A percentile compares a stretch with the other conserved stretches of the same genome.
Evolutionary conservation across 2,888 invertebrate genomes (phyloP).

Genomic region (Mimachlamys varia): DNA sequence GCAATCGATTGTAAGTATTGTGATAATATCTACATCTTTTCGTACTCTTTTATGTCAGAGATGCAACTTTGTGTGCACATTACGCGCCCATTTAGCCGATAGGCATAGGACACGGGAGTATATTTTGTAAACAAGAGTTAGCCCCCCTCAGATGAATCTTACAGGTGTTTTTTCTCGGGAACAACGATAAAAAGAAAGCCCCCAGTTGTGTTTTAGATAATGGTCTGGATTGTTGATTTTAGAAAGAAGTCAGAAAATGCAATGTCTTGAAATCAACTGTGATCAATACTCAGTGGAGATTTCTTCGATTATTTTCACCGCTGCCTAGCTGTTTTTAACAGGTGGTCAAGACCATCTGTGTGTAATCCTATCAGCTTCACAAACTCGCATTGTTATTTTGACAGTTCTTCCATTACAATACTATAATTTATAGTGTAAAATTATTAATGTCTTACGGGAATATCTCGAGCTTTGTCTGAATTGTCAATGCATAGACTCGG

Average conservation of each 20-base stretch:
- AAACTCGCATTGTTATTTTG: too few species aligned
- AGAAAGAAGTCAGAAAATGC: neutral
- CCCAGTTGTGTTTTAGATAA: neutral
- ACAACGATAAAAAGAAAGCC: neutral
- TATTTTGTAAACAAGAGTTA: neutral
- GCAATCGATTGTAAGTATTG: neutral
- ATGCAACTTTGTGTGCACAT: neutral
- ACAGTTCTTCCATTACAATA: too few species aligned
- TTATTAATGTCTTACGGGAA: too few species aligned
- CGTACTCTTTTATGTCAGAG: neutral
- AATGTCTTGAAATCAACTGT: too few species aligned
- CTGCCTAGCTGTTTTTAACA: too few species aligned
- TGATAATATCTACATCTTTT: neutral
- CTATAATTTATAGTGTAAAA: too few species aligned
- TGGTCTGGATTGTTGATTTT: neutral
- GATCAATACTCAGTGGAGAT: too few species aligned
- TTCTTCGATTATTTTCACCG: too few species aligned
- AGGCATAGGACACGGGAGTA: neutral
- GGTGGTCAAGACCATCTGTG: too few species aligned
- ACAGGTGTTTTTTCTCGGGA: neutral
- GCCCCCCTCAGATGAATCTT: slow-evolving; percentile 5
- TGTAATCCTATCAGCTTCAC: too few species aligned
- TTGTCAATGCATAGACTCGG: too few species aligned
- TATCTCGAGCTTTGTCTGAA: too few species aligned
- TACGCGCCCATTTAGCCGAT: neutral